phyloP scores from a whole-genome alignment of 1,140 invertebrate species.

The Galleria mellonella region DNA sequence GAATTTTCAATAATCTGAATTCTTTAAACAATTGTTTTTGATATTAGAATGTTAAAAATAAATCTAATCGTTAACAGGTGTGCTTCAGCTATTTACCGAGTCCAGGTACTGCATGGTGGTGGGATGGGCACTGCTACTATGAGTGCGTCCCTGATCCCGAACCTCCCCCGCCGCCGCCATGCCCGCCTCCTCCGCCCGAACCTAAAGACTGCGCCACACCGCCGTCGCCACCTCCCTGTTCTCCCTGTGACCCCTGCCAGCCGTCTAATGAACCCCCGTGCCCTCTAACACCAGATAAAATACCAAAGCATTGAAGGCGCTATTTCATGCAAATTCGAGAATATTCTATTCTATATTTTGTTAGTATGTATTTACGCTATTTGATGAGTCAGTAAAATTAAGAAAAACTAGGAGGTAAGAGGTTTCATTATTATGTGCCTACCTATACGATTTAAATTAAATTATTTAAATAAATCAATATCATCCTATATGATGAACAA shows the following conservation, averaged over 20 bases:
- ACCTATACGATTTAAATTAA: no score
- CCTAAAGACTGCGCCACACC: constrained; percentile 13
- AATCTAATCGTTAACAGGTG: constrained; percentile 33
- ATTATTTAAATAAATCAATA: no score
- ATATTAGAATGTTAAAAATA: no score
- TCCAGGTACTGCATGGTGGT: constrained; percentile 44
- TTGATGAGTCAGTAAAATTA: no score
- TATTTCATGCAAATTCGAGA: background rate
- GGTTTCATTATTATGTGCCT: no score
- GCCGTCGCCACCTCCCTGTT: background rate
- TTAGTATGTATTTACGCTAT: no score
- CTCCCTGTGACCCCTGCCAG: constrained; percentile 1
- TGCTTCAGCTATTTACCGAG: constrained; percentile 35
- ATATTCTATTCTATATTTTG: no score
- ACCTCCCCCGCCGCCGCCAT: constrained; percentile 1
- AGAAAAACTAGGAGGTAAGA: no score
- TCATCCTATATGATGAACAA: no score
- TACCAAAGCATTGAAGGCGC: background rate
- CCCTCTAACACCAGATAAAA: constrained; percentile 1
- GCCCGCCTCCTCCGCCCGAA: background rate
- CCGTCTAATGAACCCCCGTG: background rate
- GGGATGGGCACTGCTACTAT: constrained; percentile 54
- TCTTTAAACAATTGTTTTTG: no score
- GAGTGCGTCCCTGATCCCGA: constrained; percentile 19
- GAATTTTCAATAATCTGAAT: no score